These are phyloP conservation scores for rat (Rattus norvegicus) DNA, from an alignment of 2,113 vertebrate genomes.

Conservation along the genomic window GRCr8 NC_086020.1:248495501-248496000, in stretches of 20 bases:
- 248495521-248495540: conserved; percentile 31
- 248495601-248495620: conserved; percentile 9
- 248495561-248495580: conserved; percentile 5
- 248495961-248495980: conserved; percentile 46
- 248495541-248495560: conserved; percentile 48
- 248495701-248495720: conserved; percentile 14
- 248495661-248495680: conserved; percentile 3
- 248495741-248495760: background rate
- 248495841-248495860: background rate
- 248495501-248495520: background rate
- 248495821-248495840: background rate
- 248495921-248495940: background rate
- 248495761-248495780: background rate
- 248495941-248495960: conserved; percentile 26
- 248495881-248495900: conserved; percentile 45
- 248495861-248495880: conserved; percentile 28
- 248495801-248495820: background rate
- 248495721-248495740: background rate
- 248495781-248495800: background rate
- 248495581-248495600: conserved; percentile 18
- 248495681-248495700: background rate
- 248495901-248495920: background rate
- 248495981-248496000: background rate
- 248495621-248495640: background rate
- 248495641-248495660: conserved; percentile 12